These are phyloP conservation scores for Gambelia wislizenii DNA, from an alignment of 2,797 vertebrate species.

Conservation along the genomic window DNA sequence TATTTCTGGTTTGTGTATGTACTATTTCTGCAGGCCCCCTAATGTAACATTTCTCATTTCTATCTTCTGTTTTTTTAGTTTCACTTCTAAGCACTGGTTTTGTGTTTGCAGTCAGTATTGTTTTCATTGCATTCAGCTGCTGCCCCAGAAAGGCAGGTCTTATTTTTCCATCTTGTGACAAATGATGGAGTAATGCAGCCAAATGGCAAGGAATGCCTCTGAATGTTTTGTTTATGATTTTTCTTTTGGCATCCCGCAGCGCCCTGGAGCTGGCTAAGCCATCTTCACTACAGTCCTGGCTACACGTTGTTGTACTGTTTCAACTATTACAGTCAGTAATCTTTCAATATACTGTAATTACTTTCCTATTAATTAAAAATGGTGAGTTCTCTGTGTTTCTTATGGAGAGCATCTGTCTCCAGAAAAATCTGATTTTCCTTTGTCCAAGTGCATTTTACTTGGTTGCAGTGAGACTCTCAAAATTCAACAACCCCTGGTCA, in stretches of 20 bases:
- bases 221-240: slow-evolving; percentile 64
- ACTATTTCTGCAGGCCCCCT: slow-evolving; percentile 32
- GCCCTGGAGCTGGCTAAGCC: slow-evolving; percentile 50
- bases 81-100: slow-evolving; percentile 52
- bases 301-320: slow-evolving; percentile 63
- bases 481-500: slow-evolving; percentile 79
- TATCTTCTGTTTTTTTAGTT: slow-evolving; percentile 55
- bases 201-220: slow-evolving; percentile 62
- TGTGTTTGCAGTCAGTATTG: slow-evolving; percentile 50
- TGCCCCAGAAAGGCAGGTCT: slow-evolving; percentile 54
- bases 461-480: slow-evolving; percentile 79
- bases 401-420: slow-evolving; percentile 77
- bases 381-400: slow-evolving; percentile 74
- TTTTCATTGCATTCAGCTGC: slow-evolving; percentile 41
- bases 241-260: slow-evolving; percentile 62
- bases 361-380: slow-evolving; percentile 77
- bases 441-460: slow-evolving; percentile 73
- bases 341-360: slow-evolving; percentile 66
- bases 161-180: slow-evolving; percentile 72
- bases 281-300: slow-evolving; percentile 55
- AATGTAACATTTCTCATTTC: slow-evolving; percentile 54
- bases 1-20: slow-evolving; percentile 1
- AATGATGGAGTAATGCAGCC: slow-evolving; percentile 67
- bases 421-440: slow-evolving; percentile 77
- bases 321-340: slow-evolving; percentile 61